phyloP scores from a whole-genome alignment of 2,113 vertebrate genomes.

The Propithecus coquereli region DNA sequence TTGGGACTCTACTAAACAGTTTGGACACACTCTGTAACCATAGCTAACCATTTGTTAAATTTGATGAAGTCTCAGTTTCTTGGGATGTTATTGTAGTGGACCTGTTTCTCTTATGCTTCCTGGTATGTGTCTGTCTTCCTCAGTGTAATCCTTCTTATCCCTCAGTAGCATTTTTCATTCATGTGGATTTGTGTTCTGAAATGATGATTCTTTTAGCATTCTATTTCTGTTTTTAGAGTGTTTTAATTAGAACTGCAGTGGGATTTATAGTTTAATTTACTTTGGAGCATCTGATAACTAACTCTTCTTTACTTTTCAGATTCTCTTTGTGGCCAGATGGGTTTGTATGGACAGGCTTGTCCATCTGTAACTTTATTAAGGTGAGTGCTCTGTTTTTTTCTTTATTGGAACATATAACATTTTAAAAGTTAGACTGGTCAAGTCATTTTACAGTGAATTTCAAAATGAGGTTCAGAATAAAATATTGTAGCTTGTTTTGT shows the following conservation, averaged over 20 bases:
- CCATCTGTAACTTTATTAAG: slow-evolving; percentile 79
- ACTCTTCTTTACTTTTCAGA: slow-evolving; percentile 68
- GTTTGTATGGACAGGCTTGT: slow-evolving; percentile 79
- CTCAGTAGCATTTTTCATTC: slow-evolving; percentile 27
- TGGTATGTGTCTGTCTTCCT: not conserved
- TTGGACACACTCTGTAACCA: not conserved
- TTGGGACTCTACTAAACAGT: not conserved
- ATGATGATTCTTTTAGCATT: slow-evolving; percentile 34
- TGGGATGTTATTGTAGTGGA: not conserved
- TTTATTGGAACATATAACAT: not conserved
- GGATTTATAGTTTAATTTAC: slow-evolving; percentile 43
- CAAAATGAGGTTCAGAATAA: not conserved
- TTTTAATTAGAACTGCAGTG: slow-evolving; percentile 32
- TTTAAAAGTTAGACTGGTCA: slow-evolving; percentile 12
- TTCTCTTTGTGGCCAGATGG: slow-evolving; percentile 79
- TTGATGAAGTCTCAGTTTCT: not conserved
- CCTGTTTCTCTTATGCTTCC: not conserved
- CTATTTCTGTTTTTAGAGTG: slow-evolving; percentile 2
- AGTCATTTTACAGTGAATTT: slow-evolving; percentile 13
- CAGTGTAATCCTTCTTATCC: not conserved
- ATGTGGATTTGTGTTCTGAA: not conserved
- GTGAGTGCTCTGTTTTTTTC: slow-evolving; percentile 53
- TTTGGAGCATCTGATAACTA: slow-evolving; percentile 40
- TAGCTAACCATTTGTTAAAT: slow-evolving; percentile 32
- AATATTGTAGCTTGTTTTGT: slow-evolving; percentile 32